Evolutionary conservation across 2,888 invertebrate genomes (phyloP).

Genomic region (Agonopterix heracliana): DNA sequence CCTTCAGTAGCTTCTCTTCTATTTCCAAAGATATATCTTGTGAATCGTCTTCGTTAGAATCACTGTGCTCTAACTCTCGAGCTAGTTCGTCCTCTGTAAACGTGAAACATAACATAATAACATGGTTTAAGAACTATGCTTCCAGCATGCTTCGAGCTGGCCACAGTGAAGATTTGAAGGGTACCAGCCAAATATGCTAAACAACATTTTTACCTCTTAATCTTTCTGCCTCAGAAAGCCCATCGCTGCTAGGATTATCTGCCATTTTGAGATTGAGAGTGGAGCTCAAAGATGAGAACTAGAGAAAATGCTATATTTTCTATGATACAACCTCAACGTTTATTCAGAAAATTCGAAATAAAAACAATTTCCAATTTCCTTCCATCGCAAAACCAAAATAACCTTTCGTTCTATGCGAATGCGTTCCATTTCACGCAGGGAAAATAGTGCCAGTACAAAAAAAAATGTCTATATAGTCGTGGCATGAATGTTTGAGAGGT

Average conservation of each 20-base stretch:
- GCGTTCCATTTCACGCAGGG: too few relatives aligned
- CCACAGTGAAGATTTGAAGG: too few relatives aligned
- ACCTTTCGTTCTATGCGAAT: too few relatives aligned
- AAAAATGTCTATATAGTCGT: too few relatives aligned
- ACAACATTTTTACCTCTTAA: constrained; percentile 39
- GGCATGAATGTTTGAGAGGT: too few relatives aligned
- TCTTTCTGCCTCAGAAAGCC: constrained; percentile 56
- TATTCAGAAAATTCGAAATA: too few relatives aligned
- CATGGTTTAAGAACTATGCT: neutral
- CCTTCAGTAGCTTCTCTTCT: constrained; percentile 67
- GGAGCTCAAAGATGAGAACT: neutral
- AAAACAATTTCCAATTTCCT: neutral
- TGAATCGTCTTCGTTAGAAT: constrained; percentile 67
- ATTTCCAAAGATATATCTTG: constrained; percentile 68
- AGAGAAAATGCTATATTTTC: too few relatives aligned
- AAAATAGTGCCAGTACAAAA: too few relatives aligned
- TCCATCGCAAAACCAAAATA: neutral
- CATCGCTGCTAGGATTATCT: constrained; percentile 49
- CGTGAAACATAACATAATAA: constrained; percentile 17
- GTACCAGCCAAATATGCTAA: too few relatives aligned
- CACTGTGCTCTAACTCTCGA: constrained; percentile 66
- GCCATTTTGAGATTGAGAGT: constrained; percentile 34
- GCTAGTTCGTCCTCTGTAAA: constrained; percentile 60
- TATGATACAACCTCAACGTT: too few relatives aligned
- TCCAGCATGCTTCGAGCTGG: too few relatives aligned